Base-by-base conservation (phyloP, 1,140 invertebrate genomes). In the Uloborus diversus region DNA sequence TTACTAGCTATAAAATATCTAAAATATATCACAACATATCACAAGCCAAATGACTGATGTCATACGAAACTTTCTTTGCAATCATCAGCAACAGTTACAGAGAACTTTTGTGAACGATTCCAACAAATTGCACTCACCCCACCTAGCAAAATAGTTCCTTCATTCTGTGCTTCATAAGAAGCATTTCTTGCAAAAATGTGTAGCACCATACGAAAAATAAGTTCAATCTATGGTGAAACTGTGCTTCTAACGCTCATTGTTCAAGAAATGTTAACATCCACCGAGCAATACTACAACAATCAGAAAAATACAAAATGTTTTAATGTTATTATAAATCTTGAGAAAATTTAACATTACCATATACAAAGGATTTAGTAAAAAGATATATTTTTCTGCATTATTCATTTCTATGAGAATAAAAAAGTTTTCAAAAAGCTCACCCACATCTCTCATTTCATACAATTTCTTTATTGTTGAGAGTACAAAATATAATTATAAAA, bases 1-100 rank as follows among this genome's bases (percentile, higher is more conserved):
- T 25, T 14, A 25, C 11, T 57, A 49, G 68, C 65, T 79, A 79
- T 79, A 79, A 79, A 69, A 79, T 79, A 49, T 79, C 65, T 79
- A 79, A 68, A 79, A 79, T 59, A 79, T 79, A 79, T 79, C 76
- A 79, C 76, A 79, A 79, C 76, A 68, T 79, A 79, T 79, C 76
- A 79, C 76, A 79, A 79, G 76, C 51, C 76, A 79, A 79, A 68
- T 79, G 56, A 69, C 64, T 78, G 30, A 51, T 51, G 13, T 78
- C 73, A 65, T 51, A 64, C 47, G 57, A 56, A 78, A 53, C 7
- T 56, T 30, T 42, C 17, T 53, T 53, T 53, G 20, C 49, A 53
- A 53, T 20, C n/a, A 28, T 61, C 4, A 56, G 5, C 23, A 33
- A 14, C 25, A n/a, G 4, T 47, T 65, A 61, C 17, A 30, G 32